These are phyloP conservation scores for Leptosomus discolor DNA, from an alignment of 2,113 vertebrate species.

Conservation along the genomic window DNA sequence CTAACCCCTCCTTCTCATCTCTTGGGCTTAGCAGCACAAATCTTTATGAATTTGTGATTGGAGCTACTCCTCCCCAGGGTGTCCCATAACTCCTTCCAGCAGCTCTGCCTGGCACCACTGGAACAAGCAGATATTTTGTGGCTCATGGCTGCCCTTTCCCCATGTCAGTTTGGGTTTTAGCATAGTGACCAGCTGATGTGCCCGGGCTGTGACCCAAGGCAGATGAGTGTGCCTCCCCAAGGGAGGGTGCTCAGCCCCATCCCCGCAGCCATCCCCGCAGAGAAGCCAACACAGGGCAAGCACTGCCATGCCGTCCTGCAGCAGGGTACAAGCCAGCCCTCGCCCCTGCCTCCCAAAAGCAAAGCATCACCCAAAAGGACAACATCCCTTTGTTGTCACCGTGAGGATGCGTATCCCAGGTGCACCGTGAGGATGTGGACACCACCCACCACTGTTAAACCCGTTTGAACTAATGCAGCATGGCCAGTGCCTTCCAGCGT, in stretches of 20 bases:
- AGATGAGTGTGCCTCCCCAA: neutral
- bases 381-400: neutral
- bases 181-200: neutral
- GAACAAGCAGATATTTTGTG: neutral
- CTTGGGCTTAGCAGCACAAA: neutral
- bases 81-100: neutral
- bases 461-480: rapidly evolving
- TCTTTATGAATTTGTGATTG: neutral
- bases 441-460: neutral
- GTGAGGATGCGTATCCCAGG: rapidly evolving
- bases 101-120: neutral
- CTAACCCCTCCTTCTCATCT: neutral
- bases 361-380: neutral
- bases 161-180: neutral
- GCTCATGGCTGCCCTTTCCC: neutral
- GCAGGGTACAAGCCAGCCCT: neutral
- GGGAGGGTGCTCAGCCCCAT: no score
- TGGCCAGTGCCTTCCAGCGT: neutral
- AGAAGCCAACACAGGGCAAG: no score
- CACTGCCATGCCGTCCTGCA: no score
- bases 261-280: no score
- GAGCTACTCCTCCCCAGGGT: neutral
- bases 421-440: neutral
- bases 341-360: neutral
- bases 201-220: neutral